These are phyloP conservation scores for Glomeris maerens DNA, from an alignment of 1,140 invertebrate genomes.

Conservation along the genomic window DNA sequence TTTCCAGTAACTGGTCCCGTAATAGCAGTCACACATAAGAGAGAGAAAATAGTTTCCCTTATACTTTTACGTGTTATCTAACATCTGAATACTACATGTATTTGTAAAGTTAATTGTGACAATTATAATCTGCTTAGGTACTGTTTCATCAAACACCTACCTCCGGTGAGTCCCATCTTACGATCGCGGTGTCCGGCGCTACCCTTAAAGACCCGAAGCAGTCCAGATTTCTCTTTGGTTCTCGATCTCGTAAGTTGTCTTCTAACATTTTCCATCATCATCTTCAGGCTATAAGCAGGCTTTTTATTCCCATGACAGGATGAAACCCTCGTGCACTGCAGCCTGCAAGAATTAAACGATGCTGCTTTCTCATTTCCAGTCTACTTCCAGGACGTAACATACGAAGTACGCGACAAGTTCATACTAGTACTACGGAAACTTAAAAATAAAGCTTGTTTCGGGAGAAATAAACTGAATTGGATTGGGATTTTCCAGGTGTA, in stretches of 20 bases:
- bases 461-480: too few species aligned
- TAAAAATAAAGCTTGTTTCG: too few species aligned
- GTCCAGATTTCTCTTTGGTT: conserved; percentile 85
- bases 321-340: conserved; percentile 92
- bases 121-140: conserved; percentile 46
- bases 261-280: neutral
- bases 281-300: conserved; percentile 5
- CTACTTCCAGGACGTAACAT: conserved; percentile 76
- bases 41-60: too few species aligned
- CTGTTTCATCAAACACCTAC: conserved; percentile 80
- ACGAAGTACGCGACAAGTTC: conserved; percentile 39
- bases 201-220: conserved; percentile 80
- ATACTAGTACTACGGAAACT: too few species aligned
- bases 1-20: too few species aligned
- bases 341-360: conserved; percentile 76
- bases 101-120: too few species aligned
- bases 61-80: neutral
- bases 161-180: conserved; percentile 74
- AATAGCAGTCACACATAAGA: too few species aligned
- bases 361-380: conserved; percentile 89
- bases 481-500: conserved; percentile 50
- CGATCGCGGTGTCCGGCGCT: conserved; percentile 71
- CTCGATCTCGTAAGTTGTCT: conserved; percentile 52
- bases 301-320: conserved; percentile 43
- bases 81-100: too few species aligned